Base-by-base conservation (phyloP, 2,797 vertebrate genomes). In the Gambusia yucatana region DNA sequence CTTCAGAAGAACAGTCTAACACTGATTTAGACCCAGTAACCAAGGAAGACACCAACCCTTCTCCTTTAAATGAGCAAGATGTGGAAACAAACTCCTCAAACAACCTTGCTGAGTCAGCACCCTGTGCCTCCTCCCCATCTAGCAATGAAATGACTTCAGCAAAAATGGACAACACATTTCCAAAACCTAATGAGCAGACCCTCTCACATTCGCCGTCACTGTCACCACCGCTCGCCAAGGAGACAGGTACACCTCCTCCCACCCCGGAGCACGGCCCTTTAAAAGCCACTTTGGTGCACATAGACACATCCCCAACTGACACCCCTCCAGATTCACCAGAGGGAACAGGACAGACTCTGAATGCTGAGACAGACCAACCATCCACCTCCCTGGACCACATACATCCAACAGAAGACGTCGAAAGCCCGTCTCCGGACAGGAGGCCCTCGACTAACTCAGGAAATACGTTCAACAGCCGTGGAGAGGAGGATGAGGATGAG, bases 91-190 rank as follows among this genome's bases (percentile, higher is more conserved):
- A 50, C 63, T 39, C 14, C 75, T 63, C 8, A 0, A 65, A 82
- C 46, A 86, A 90, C 57, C 25, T 47, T 11, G 25, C 5, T 25
- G 75, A 84, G 5, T 28, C 67, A 8, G 46, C 57, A 39, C 73
- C 78, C 63, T 82, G 84, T 28, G 90, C 89, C n/a, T 89, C 83
- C 25, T 89, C 88, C 82, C 85, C 88, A 1, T 73, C 87, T 41
- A 85, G 85, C 43, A 25, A 84, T 20, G 80, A 82, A 22, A 85
- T 87, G 13, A 79, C 91, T n/a, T 79, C 81, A 3, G 83, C 81
- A 41, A 91, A 94, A 79, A 93, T 82, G 36, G 90, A 95, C 57
- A 89, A 89, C 81, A 86, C 84, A 6, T 77, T 89, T 59, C 22
- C 70, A 71, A 89, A 88, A 80, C 55, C 89, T 30, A 22, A 65